Evolutionary conservation across 2,888 invertebrate genomes (phyloP), one percentile per base, ranked within the genome.

Genomic region (Frankliniella fusca): DNA sequence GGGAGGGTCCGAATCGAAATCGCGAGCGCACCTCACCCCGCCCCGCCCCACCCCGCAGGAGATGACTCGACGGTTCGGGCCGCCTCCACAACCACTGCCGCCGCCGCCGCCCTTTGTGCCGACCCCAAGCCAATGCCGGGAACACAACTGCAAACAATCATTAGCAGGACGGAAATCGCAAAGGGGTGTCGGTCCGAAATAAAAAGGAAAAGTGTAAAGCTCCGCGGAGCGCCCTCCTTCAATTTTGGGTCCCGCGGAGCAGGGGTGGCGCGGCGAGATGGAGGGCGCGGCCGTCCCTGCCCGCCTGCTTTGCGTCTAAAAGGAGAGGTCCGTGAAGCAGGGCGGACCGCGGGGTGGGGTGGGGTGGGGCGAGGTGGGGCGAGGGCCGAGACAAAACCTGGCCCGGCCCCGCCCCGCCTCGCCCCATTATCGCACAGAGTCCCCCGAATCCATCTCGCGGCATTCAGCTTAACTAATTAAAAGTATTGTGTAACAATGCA

Each of bases 391-490:
- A 10, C 61, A 61, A 61, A 15, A 10, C 61, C 61, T n/a, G 18
- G 7, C 54, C 54, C 54, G 15, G 15, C 15, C 54, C 54, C 5
- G 15, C 54, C 70, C n/a, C 23, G 7, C 70, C n/a, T 0, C 23
- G 23, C 70, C 23, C 70, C 70, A 76, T 76, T 76, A 76, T 76
- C 70, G 23, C 70, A 5, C 38, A 5, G 5, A 38, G 38, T 38
- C 27, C 70, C 70, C 70, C 27, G 11, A 76, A 76, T 76, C 70
- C 70, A 76, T 76, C 70, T 23, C 70, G 23, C 23, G 27, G 23
- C 70, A 23, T 76, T 76, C 70, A 23, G 27, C 27, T 76, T 23
- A 76, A 27, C 70, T 76, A 76, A 76, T 76, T 76, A 76, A 76
- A 76, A 76, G 70, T 76, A 76, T 27, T 76, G 70, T 27, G 70